Evolutionary conservation across 1,140 invertebrate genomes (phyloP).

Genomic region (Planococcus citri): DNA sequence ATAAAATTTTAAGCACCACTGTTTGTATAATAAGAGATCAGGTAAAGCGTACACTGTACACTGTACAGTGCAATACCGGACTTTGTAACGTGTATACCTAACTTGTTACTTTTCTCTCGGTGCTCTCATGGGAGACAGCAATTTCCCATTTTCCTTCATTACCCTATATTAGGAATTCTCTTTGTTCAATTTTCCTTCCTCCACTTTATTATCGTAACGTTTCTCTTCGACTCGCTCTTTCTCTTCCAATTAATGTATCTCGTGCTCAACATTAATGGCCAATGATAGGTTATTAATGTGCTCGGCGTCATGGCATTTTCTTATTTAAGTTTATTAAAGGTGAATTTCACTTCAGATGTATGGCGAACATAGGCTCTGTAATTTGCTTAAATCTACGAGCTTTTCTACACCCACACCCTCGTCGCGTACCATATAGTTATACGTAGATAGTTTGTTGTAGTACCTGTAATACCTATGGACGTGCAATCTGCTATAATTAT

Average conservation of each 20-base stretch:
- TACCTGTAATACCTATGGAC: no score
- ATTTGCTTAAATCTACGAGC: no score
- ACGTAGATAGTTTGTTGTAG: no score
- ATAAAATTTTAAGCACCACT: no score
- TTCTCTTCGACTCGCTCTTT: neutral
- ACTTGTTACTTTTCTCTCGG: neutral
- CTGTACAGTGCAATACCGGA: no score
- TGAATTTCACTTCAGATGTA: no score
- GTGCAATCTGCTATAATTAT: no score
- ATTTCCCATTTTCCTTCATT: conserved; percentile 16
- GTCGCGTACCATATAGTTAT: no score
- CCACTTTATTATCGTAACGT: neutral
- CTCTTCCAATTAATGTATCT: conserved; percentile 13
- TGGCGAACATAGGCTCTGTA: no score
- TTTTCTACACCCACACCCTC: no score
- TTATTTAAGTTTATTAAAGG: neutral
- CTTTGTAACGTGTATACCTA: no score
- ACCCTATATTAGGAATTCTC: neutral
- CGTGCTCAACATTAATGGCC: conserved; percentile 1
- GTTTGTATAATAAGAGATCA: no score
- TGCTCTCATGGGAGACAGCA: conserved; percentile 5
- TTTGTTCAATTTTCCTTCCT: conserved; percentile 12
- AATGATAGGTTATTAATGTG: conserved; percentile 7
- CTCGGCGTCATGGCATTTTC: neutral
- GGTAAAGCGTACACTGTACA: neutral